Conservation (phyloP, 2,888 invertebrate genomes). For the Caenorhabditis imperialis region DNA sequence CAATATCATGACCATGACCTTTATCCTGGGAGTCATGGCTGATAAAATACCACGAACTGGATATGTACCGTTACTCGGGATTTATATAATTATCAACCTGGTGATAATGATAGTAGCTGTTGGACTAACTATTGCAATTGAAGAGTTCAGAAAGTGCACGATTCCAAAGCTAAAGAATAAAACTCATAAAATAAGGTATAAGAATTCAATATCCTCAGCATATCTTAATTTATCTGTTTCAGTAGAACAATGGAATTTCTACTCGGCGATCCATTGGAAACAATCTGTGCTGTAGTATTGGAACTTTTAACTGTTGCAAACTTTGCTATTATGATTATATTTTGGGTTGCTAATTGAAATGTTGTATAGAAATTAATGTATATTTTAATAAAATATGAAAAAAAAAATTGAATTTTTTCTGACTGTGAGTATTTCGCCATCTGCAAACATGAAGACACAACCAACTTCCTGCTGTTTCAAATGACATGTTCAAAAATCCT, state of each 20-base stretch:
- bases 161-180: neutral
- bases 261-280: constrained; percentile 14
- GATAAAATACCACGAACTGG: constrained; percentile 50
- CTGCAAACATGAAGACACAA: too few species aligned
- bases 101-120: constrained; percentile 34
- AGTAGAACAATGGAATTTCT: too few species aligned
- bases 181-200: neutral
- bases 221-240: too few species aligned
- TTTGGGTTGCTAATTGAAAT: too few species aligned
- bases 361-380: too few species aligned
- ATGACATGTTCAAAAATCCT: neutral
- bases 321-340: constrained; percentile 6
- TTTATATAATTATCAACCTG: constrained; percentile 44
- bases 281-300: neutral
- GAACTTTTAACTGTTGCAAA: constrained; percentile 4
- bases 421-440: too few species aligned
- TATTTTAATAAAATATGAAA: too few species aligned
- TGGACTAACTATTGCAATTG: constrained; percentile 7
- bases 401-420: too few species aligned
- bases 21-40: constrained; percentile 53
- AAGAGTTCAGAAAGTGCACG: constrained; percentile 7
- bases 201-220: too few species aligned
- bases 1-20: constrained; percentile 56
- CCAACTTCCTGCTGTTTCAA: neutral
- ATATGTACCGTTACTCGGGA: constrained; percentile 40